Percentiles rank a stretch among this genome's conserved stretches.
Evolutionary conservation across 2,113 vertebrate genomes (phyloP).

Genomic region (Rostratula benghalensis): DNA sequence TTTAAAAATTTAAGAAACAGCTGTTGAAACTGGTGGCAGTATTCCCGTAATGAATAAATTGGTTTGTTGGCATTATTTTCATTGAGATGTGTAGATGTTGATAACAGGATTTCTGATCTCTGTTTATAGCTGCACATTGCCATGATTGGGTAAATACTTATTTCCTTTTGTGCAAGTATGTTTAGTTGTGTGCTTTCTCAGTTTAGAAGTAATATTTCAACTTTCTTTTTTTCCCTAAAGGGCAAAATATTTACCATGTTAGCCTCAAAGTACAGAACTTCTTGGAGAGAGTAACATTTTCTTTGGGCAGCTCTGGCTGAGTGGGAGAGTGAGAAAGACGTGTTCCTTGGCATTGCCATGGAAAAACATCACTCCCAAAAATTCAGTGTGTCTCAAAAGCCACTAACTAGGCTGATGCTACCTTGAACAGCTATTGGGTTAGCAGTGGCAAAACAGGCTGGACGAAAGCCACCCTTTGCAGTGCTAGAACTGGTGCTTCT

Average conservation of each 20-base stretch:
- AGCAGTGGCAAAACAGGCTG: not conserved
- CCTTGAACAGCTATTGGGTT: not conserved
- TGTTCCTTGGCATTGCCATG: not conserved
- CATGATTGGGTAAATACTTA: not conserved
- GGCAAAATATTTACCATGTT: not conserved
- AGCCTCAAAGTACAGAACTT: not conserved
- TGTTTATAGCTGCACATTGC: not conserved
- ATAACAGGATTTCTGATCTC: not conserved
- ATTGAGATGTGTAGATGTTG: not conserved
- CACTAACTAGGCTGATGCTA: fast-evolving
- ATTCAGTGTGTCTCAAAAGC: not conserved
- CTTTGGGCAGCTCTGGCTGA: not conserved
- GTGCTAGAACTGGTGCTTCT: not conserved
- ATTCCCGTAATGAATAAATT: not conserved
- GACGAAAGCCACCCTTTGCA: not conserved
- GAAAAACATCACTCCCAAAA: not conserved
- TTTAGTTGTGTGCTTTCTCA: not conserved
- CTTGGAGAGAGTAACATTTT: not conserved
- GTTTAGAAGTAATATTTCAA: not conserved
- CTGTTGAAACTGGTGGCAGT: not conserved
- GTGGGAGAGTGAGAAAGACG: not conserved
- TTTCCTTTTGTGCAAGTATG: not conserved
- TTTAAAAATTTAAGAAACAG: constrained; percentile 15
- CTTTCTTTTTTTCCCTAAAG: not conserved
- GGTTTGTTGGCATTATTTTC: not conserved